A percentile compares a stretch with the other conserved stretches of the same genome.
These are phyloP conservation scores for Tortrix viridana DNA, from an alignment of 2,888 invertebrate genomes.

Conservation along the genomic window DNA sequence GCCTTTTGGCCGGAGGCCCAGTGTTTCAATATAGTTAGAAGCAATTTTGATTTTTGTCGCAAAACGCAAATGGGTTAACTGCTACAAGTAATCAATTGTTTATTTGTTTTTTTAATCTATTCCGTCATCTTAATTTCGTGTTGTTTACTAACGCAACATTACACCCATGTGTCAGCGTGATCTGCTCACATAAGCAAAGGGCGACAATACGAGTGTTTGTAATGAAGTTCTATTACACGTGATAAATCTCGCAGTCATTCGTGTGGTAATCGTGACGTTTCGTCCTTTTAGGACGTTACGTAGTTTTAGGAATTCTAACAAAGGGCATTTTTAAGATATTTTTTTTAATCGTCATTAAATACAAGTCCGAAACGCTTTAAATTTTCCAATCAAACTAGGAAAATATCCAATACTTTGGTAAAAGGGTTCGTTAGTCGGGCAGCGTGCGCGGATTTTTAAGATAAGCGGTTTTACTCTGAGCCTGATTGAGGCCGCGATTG, in stretches of 20 bases:
- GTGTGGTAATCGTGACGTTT: constrained; percentile 16
- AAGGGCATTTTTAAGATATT: too few relatives aligned
- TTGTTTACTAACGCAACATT: not conserved
- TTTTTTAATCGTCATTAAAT: too few relatives aligned
- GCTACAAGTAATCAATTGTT: too few relatives aligned
- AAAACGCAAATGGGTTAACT: too few relatives aligned
- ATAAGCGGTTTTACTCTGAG: constrained; percentile 35
- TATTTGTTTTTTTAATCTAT: too few relatives aligned
- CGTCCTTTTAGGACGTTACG: not conserved
- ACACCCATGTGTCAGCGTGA: constrained; percentile 11
- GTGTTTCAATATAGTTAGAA: too few relatives aligned
- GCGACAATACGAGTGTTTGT: constrained; percentile 30
- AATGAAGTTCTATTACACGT: constrained; percentile 35
- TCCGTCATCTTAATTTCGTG: too few relatives aligned
- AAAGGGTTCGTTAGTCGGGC: constrained; percentile 33
- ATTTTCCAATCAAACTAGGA: constrained; percentile 36
- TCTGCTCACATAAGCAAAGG: constrained; percentile 22
- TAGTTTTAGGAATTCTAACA: too few relatives aligned
- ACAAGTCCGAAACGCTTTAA: constrained; percentile 31
- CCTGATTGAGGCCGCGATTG: constrained; percentile 28
- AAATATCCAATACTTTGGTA: constrained; percentile 31
- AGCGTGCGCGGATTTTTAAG: constrained; percentile 31
- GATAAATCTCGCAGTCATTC: constrained; percentile 25
- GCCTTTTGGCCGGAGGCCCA: too few relatives aligned
- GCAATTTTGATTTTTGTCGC: too few relatives aligned